Evolutionary conservation across 2,113 vertebrate species (phyloP), one percentile per base, ranked within the genome.

Genomic region (Carassius auratus): DNA sequence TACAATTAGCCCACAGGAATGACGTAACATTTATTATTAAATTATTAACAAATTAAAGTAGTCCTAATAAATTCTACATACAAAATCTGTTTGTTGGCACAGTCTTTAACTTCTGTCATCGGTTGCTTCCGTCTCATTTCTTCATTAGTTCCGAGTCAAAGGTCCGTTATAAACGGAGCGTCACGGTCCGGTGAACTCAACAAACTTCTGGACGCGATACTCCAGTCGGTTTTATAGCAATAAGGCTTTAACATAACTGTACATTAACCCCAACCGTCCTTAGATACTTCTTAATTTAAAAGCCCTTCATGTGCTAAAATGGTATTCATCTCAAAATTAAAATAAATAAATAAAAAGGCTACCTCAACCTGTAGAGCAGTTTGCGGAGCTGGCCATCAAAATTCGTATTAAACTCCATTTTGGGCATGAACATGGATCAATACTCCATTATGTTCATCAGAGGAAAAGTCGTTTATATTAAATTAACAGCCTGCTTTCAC

Each of bases 101-200:
- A 90, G 88, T 91, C 88, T 93, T 94, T 93, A 93, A 94, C 92
- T 93, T 93, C 91, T 91, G 77, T 81, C 78, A 66, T 66, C 21
- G 8, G 30, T 81, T 66, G 26, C 55, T 82, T 82, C 83, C 91
- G 92, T 92, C 92, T 90, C 85, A 83, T 89, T 93, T 91, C 90
- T 91, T 90, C 77, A 76, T 69, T 82, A 85, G 23, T 68, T 66
- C 83, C 33, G 77, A 87, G 86, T 87, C 83, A 85, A 81, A 81
- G 23, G 69, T 45, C 83, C 57, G 55, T 78, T 75, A 81, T 38
- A 69, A 71, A 81, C 77, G 4, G 59, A 68, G 69, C 55, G 10
- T 76, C 64, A 69, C 68, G 76, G 66, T 84, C 76, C 30, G 45
- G 26, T 75, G 86, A 81, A 73, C 69, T 42, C 86, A 57, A 1